phyloP scores from a whole-genome alignment of 2,797 vertebrate species.

The Threskiornis aethiopicus region DNA sequence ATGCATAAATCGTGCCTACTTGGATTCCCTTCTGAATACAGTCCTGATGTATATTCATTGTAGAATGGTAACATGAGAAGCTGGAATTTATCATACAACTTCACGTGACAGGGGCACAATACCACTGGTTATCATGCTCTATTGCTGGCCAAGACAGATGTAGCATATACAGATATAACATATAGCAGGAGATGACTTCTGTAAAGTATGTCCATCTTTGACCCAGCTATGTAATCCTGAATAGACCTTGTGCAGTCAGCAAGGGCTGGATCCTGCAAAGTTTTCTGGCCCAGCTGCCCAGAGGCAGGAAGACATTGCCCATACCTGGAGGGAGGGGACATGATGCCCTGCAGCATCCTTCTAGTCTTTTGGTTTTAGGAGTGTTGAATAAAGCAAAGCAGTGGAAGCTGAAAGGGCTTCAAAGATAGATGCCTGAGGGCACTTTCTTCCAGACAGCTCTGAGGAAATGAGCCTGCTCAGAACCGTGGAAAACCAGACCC shows the following conservation, averaged over 20 bases:
- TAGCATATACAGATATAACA: rapidly evolving
- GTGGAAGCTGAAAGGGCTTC: background rate
- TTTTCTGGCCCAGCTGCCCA: background rate
- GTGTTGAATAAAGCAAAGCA: background rate
- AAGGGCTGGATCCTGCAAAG: background rate
- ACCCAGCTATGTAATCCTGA: background rate
- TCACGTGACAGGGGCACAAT: background rate
- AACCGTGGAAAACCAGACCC: background rate
- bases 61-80: background rate
- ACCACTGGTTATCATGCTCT: background rate
- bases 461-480: conserved; percentile 15
- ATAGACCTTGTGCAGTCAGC: background rate
- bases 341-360: background rate
- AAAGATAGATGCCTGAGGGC: background rate
- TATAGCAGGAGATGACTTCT: background rate
- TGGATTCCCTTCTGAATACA: background rate
- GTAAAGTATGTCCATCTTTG: background rate
- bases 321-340: background rate
- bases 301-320: background rate
- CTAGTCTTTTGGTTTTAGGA: background rate
- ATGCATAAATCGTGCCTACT: background rate
- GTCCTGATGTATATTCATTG: background rate
- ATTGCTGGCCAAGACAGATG: background rate
- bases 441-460: background rate
- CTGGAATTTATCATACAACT: background rate